Base-by-base conservation (phyloP, 2,113 vertebrate genomes). In the Neolamprologus cancellatus region DNA sequence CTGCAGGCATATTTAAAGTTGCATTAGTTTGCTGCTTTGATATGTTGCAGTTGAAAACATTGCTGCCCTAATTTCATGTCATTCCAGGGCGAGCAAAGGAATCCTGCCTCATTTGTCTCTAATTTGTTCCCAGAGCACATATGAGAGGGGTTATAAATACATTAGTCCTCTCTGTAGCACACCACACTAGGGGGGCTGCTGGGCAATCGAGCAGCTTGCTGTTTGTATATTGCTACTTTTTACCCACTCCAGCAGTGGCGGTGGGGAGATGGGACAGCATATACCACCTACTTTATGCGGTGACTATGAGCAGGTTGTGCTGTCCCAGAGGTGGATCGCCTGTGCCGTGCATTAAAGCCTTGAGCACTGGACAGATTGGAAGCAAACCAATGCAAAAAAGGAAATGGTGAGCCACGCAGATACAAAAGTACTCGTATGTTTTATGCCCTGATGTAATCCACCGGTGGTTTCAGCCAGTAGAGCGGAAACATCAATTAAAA, bases 401-500 rank as follows among this genome's bases (percentile, higher is more conserved):
- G 59, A 66, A 92, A 87, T 83, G 52, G 69, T 23, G 30, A 54
- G 82, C 84, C 83, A n/a, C 8, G 50, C 79, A 84, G 71, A 88
- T 55, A 64, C 80, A 81, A 87, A 91, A 84, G 82, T 76, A 54
- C 87, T 81, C 61, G 1, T 88, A 92, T 93, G 87, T 91, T 86
- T 86, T 83, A 88, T 87, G 66, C 87, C 81, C 92, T 86, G 82
- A 91, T 90, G 90, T 54, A 91, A 92, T 93, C 91, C 90, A 93
- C 89, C 41, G 53, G 91, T 92, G 91, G 88, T 89, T 94, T 87
- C 87, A 94, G 79, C 90, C 90, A 90, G 84, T 87, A 86, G 86
- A 87, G 95, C 54, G 50, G 93, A 95, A 95, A 95, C 95, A 94
- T 94, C 93, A 94, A 95, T 94, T 95, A 95, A 94, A 95, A 94